Base-by-base conservation (phyloP, 1,140 invertebrate species). In the Polyergus mexicanus region DNA sequence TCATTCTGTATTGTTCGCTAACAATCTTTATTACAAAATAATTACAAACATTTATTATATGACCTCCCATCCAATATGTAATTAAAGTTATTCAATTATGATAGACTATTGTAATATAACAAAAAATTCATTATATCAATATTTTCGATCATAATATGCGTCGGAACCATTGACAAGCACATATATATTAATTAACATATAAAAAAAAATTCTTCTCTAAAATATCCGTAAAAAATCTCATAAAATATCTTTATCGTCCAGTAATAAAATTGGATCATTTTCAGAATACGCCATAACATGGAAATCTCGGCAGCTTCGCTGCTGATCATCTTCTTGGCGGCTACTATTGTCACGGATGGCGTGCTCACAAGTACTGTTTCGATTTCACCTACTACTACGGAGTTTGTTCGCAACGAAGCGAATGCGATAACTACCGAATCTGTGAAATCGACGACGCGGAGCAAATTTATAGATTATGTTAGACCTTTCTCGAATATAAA, bases 261-360 rank as follows among this genome's bases (percentile, higher is more conserved):
- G 38, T 75, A 13, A 84, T 41, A 16, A 76, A 62, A 16, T 35
- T 11, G 3, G 1, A 77, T 71, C 80, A 5, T 58, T 87, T 85
- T 19, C 65, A 90, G 89, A 13, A 78, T 38, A 83, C 25, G 1
- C 54, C 25, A 7, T 11, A 88, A 81, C 19, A 90, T 90, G 89
- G 81, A 81, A 78, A 7, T 69, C 54, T 11, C 54, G 41, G 83
- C 78, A 68, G 86, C 63, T 32, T 28, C 78, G 83, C 78, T 90
- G 63, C 84, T 90, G 41, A 47, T 63, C 47, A 44, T 62, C 35
- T 32, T 88, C 16, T 38, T 85, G n/a, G 44, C 7, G 69, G 28
- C 13, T 38, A 11, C n/a, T 56, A 38, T 47, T 44, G 25, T 38
- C 11, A 16, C 22, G 0, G 25, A 10, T 3, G 3, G 47, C 2